A percentile compares a stretch with the other conserved stretches of the same genome.
Conservation (phyloP, 2,113 vertebrate genomes). For the Chunga burmeisteri region DNA sequence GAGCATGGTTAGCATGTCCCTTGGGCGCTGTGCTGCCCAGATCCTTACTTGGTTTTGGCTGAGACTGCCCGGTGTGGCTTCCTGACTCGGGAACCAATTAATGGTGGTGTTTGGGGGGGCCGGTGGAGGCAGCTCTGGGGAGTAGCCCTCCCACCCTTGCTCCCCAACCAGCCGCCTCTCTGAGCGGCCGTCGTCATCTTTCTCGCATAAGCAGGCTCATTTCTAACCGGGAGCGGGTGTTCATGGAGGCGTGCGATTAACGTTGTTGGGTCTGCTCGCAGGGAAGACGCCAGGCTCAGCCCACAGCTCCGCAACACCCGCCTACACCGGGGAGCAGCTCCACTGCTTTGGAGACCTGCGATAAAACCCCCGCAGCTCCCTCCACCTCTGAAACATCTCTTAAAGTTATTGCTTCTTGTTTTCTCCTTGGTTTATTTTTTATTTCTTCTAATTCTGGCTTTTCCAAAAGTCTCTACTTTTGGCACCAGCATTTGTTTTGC, state of each 20-base stretch:
- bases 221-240: fast-evolving
- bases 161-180: background rate
- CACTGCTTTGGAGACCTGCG: background rate
- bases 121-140: fast-evolving
- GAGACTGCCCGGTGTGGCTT: fast-evolving
- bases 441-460: background rate
- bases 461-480: background rate
- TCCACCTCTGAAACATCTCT: background rate
- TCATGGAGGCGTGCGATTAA: background rate
- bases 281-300: background rate
- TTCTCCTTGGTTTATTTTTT: background rate
- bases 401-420: background rate
- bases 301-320: background rate
- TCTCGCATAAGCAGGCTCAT: background rate
- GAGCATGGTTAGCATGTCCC: background rate
- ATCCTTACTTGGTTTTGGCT: background rate
- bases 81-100: background rate
- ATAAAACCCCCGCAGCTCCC: background rate
- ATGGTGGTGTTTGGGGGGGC: background rate
- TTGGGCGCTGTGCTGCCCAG: background rate
- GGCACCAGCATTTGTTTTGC: background rate
- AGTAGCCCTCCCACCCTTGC: background rate
- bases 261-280: background rate
- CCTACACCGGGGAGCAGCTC: background rate
- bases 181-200: fast-evolving